Conservation (phyloP, 2,113 vertebrate species). For the Ictidomys tridecemlineatus region DNA sequence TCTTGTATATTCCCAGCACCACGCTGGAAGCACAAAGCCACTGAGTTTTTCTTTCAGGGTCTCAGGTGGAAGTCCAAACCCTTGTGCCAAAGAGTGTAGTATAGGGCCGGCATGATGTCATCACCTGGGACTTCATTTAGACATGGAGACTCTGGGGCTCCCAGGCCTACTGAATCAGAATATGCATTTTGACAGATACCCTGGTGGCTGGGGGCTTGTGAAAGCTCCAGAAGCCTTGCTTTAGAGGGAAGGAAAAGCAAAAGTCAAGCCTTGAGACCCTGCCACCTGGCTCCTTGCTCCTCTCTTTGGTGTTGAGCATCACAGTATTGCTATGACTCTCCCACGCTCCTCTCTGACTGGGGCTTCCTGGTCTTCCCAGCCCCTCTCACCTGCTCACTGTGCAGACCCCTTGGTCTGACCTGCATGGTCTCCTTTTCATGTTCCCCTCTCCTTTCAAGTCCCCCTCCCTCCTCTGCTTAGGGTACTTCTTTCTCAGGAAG, state of each 20-base stretch:
- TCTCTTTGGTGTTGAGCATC: too few relatives aligned
- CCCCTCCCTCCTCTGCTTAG: not conserved
- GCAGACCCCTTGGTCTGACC: not conserved
- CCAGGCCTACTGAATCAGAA: not conserved
- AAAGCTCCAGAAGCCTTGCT: not conserved
- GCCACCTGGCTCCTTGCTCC: too few relatives aligned
- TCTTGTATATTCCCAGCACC: not conserved
- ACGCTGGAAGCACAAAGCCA: not conserved
- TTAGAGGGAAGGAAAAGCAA: not conserved
- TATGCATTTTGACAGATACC: not conserved
- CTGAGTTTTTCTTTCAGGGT: not conserved
- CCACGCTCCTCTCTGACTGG: not conserved
- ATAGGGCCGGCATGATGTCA: not conserved
- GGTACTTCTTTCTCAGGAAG: not conserved
- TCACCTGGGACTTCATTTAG: not conserved
- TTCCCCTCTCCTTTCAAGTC: not conserved
- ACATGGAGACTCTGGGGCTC: not conserved
- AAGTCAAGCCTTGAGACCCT: not conserved
- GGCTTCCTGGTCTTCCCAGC: not conserved
- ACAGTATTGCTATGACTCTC: not conserved
- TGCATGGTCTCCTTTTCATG: not conserved
- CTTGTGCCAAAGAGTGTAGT: not conserved
- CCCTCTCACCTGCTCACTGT: not conserved
- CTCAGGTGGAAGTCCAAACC: not conserved
- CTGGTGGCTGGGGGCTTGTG: not conserved